Base-by-base conservation (phyloP, 2,797 vertebrate species). In the Muraenolepis orangiensis region DNA sequence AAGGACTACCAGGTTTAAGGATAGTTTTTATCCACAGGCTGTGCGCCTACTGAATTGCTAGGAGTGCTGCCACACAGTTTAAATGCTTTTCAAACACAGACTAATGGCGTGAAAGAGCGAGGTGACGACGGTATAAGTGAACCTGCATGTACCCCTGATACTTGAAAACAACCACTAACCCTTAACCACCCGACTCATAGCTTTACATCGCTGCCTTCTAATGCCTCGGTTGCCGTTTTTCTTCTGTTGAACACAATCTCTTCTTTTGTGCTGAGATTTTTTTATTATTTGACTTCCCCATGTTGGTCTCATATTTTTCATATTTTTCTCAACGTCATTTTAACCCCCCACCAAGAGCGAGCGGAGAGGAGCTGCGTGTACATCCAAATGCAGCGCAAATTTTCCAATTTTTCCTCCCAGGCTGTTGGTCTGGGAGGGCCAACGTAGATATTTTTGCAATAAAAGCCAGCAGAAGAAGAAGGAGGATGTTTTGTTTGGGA, bases 141-240 rank as follows among this genome's bases (percentile, higher is more conserved):
- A 26, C 30, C 67, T 75, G 69, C 71, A 73, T 51, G n/a, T 75
- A 80, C 78, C n/a, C n/a, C 72, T 76, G 71, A 76, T 73, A 74
- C 72, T 82, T 78, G 78, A 75, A 72, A 80, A 80, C 69, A 78
- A 75, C 46, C 75, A 79, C n/a, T n/a, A n/a, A n/a, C n/a, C n/a
- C n/a, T 79, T 18, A 30, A 67, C 66, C 66, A 31, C 16, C 26
- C 16, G 13, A 31, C 16, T 29, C 66, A 67, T 67, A 30, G 66
- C 66, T 67, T 29, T 14, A 71, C 32, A 23, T 57, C 66, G 12
- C 16, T 70, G 0, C 36, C 2, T 64, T 66, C 72, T 11, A 3
- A 13, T 29, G 10, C 36, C 66, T 83, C 16, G 2, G 29, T 13
- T 67, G n/a, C n/a, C n/a, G n/a, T n/a, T 14, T 18, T 29, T 23